phyloP scores from a whole-genome alignment of 2,113 vertebrate species.

The Sakesphorus luctuosus region DNA sequence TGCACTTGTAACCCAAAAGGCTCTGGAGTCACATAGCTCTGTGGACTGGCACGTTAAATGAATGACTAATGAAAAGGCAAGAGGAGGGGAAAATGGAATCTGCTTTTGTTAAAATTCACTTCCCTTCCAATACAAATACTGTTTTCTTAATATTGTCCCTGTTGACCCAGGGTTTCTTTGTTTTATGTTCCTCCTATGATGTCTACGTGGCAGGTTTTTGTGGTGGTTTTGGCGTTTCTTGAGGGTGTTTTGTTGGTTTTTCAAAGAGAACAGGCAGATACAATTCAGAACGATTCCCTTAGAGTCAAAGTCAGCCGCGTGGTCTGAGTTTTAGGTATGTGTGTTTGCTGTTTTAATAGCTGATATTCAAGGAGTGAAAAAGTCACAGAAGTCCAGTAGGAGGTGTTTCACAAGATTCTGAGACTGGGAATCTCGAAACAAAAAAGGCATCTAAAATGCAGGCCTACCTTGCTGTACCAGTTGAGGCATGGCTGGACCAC shows the following conservation, averaged over 20 bases:
- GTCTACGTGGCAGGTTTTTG: not conserved
- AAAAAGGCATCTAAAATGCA: constrained; percentile 55
- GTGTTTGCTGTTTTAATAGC: not conserved
- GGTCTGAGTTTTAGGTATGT: not conserved
- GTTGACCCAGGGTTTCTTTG: not conserved
- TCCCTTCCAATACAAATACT: not conserved
- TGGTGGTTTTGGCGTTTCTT: not conserved
- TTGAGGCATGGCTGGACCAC: constrained; percentile 98
- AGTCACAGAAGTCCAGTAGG: not conserved
- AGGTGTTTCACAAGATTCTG: constrained; percentile 4
- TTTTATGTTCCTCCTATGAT: not conserved
- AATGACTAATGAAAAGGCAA: not conserved
- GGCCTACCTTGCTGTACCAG: constrained; percentile 99
- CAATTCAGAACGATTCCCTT: not conserved
- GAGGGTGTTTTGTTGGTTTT: not conserved
- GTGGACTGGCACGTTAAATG: not conserved
- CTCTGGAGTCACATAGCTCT: not conserved
- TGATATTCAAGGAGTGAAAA: constrained; percentile 12
- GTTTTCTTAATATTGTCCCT: not conserved
- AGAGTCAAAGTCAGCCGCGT: not conserved
- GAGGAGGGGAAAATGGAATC: not conserved
- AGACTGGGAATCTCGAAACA: not conserved
- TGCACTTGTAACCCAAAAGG: not conserved
- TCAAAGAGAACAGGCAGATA: not conserved
- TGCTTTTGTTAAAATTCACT: not conserved